Base-by-base conservation (phyloP, 2,797 vertebrate genomes). In the Valencia hispanica region DNA sequence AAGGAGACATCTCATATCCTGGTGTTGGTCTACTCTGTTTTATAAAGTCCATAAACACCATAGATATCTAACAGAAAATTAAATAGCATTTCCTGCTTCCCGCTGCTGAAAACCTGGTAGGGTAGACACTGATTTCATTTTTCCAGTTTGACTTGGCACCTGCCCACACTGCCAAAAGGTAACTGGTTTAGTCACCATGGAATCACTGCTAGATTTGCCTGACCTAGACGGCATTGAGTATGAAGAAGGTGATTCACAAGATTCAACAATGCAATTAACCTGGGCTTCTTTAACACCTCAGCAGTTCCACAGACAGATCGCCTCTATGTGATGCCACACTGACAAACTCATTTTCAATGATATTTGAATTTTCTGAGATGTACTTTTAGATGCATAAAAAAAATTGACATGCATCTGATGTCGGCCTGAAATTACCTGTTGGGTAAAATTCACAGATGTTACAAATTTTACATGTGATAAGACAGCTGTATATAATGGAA, bases 371-470 rank as follows among this genome's bases (percentile, higher is more conserved):
- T 55, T 55, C 55, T 61, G 27, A 61, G 57, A 59, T 59, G 57
- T 18, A 34, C 57, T 61, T 61, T 61, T 34, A 61, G 30, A 32
- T 32, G 57, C 30, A 61, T 30, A 61, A 34, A 65, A 74, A 74
- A 3, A 39, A 39, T 27, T 20, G 6, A 53, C 32, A 39, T 53
- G 68, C 48, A 39, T 34, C 50, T 72, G 22, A 25, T 61, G 18
- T 20, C n/a, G 30, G 12, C 57, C 17, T 65, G 20, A 74, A 48
- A 25, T 59, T 72, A n/a, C 48, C n/a, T 36, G 22, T 32, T 27
- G 5, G 11, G 18, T 17, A 70, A 48, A 4, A 45, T 59, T 45
- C 71, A 45, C 14, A 61, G 45, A 30, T 2, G 3, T 45, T 61
- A 48, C 10, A 45, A 10, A 18, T 61, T 63, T 61, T 25, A 32